A percentile compares a stretch with the other conserved stretches of the same genome.
These are phyloP conservation scores for Melanostoma mellinum DNA, from an alignment of 2,888 invertebrate species.

Conservation along the genomic window DNA sequence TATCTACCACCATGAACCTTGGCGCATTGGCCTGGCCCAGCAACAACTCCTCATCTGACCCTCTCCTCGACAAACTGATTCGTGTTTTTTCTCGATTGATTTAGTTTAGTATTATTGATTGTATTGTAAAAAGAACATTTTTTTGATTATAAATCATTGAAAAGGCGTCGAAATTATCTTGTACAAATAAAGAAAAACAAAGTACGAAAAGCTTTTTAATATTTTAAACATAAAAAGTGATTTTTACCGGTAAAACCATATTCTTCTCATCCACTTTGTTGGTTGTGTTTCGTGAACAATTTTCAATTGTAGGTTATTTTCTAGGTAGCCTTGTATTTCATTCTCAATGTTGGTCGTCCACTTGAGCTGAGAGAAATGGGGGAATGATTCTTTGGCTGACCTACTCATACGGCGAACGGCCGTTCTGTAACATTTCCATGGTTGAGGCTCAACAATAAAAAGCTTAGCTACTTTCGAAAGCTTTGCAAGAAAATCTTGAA, in stretches of 20 bases:
- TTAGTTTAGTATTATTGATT: slow-evolving; percentile 42
- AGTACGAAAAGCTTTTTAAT: not conserved
- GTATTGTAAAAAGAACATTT: slow-evolving; percentile 37
- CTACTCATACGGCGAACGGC: slow-evolving; percentile 89
- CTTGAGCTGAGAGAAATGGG: slow-evolving; percentile 84
- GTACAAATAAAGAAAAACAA: slow-evolving; percentile 59
- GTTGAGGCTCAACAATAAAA: slow-evolving; percentile 91
- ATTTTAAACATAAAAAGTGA: not conserved
- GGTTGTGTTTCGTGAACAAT: slow-evolving; percentile 84
- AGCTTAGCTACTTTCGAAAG: slow-evolving; percentile 83
- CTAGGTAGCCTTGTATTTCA: slow-evolving; percentile 85
- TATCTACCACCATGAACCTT: slow-evolving; percentile 42
- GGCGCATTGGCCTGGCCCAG: slow-evolving; percentile 17
- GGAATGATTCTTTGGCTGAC: slow-evolving; percentile 83
- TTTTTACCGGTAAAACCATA: slow-evolving; percentile 85
- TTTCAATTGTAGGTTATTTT: slow-evolving; percentile 81
- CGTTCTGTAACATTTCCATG: slow-evolving; percentile 92
- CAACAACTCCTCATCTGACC: slow-evolving; percentile 28
- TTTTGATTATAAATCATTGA: slow-evolving; percentile 36
- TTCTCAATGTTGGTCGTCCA: slow-evolving; percentile 85
- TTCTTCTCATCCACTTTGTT: slow-evolving; percentile 88
- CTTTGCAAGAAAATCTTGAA: slow-evolving; percentile 85
- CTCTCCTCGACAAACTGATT: slow-evolving; percentile 25
- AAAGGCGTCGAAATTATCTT: slow-evolving; percentile 42
- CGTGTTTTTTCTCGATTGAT: slow-evolving; percentile 50